Conservation (phyloP, 2,113 vertebrate species). For the Pollimyrus isidori region DNA sequence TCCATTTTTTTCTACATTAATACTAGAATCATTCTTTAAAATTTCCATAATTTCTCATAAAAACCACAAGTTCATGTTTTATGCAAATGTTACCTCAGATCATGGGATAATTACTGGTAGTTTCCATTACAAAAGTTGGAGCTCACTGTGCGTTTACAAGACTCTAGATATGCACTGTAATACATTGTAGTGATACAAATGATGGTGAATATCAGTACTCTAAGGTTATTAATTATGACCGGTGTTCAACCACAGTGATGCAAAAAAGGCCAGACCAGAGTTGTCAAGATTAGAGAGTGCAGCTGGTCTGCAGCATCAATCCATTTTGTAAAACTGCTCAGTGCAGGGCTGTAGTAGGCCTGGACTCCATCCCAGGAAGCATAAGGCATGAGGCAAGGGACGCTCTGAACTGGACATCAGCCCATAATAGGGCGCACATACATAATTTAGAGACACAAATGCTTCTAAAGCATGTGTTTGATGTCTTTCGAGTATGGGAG, state of each 20-base stretch:
- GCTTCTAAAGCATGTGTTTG: not conserved
- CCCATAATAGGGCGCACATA: not conserved
- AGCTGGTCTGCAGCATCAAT: not conserved
- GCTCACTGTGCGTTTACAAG: not conserved
- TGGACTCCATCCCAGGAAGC: not conserved
- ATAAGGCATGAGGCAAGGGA: not conserved
- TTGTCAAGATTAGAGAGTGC: not conserved
- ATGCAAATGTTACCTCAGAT: not conserved
- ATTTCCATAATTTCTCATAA: not conserved
- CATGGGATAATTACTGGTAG: not conserved
- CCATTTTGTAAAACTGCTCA: not conserved
- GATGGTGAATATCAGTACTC: not conserved
- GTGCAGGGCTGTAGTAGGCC: not conserved
- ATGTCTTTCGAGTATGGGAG: not conserved
- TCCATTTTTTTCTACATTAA: not conserved
- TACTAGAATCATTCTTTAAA: not conserved
- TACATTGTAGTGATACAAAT: not conserved
- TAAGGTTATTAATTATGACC: not conserved
- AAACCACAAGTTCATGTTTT: not conserved
- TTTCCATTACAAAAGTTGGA: not conserved
- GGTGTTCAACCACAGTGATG: not conserved
- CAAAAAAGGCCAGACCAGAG: not conserved
- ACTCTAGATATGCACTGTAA: not conserved
- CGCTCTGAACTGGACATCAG: not conserved
- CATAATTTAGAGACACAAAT: not conserved